These are phyloP conservation scores for Microcebus murinus DNA, from an alignment of 2,113 vertebrate species.

Conservation along the genomic window DNA sequence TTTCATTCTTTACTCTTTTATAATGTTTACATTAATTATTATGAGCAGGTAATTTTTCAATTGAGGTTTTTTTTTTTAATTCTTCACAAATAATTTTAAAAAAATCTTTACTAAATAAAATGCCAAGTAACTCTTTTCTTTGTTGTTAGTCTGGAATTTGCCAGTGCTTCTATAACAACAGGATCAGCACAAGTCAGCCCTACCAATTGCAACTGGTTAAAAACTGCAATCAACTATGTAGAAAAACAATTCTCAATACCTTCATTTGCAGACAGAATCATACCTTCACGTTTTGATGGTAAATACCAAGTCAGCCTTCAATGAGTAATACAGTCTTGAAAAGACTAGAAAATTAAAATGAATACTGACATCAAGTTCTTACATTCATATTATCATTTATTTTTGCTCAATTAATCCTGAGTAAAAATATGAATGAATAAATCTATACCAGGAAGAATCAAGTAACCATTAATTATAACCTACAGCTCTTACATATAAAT, in stretches of 20 bases:
- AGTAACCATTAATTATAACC: conserved; percentile 31
- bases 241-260: neutral
- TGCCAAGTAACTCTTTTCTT: neutral
- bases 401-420: conserved; percentile 60
- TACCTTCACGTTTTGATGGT: neutral
- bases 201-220: neutral
- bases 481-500: neutral
- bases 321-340: neutral
- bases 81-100: neutral
- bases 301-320: neutral
- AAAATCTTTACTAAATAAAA: neutral
- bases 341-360: neutral
- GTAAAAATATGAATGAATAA: conserved; percentile 29
- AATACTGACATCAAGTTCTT: neutral
- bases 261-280: neutral
- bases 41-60: neutral
- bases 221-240: neutral
- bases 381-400: conserved; percentile 32
- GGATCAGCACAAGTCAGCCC: neutral
- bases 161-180: neutral
- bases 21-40: neutral
- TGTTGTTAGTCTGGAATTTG: neutral
- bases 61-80: conserved; percentile 1
- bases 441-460: neutral
- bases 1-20: neutral